Conservation (phyloP, 1,140 invertebrate genomes). For the Heliconius melpomene region DNA sequence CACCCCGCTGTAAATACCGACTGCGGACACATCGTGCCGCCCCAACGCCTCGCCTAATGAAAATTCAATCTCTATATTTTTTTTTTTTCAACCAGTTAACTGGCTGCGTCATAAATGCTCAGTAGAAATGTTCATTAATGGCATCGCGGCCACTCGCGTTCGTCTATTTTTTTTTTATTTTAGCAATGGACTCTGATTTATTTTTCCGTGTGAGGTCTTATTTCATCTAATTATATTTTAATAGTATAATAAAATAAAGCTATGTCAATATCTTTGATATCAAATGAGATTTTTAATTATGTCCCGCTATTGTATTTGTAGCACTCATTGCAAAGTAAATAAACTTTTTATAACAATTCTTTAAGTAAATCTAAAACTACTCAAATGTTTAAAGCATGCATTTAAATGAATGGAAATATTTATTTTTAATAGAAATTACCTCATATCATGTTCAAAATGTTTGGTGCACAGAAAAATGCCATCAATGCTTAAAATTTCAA, state of each 20-base stretch:
- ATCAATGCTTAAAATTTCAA: not conserved
- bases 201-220: not conserved
- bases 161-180: not conserved
- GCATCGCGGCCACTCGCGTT: conserved; percentile 15
- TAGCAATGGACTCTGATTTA: not conserved
- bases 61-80: conserved; percentile 75
- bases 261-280: not conserved
- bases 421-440: not conserved
- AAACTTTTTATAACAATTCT: too few species aligned
- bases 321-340: too few species aligned
- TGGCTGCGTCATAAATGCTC: conserved; percentile 57
- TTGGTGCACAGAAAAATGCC: not conserved
- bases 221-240: not conserved
- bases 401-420: not conserved
- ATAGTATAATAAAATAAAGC: not conserved
- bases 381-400: not conserved
- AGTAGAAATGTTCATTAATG: conserved; percentile 57
- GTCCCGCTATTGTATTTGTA: not conserved
- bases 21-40: conserved; percentile 71
- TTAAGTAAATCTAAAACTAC: too few species aligned
- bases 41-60: conserved; percentile 77
- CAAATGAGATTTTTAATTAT: not conserved
- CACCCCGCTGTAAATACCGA: conserved; percentile 62
- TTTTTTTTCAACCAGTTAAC: conserved; percentile 58
- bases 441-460: not conserved